phyloP scores from a whole-genome alignment of 2,797 vertebrate genomes.

The Epinephelus coioides region DNA sequence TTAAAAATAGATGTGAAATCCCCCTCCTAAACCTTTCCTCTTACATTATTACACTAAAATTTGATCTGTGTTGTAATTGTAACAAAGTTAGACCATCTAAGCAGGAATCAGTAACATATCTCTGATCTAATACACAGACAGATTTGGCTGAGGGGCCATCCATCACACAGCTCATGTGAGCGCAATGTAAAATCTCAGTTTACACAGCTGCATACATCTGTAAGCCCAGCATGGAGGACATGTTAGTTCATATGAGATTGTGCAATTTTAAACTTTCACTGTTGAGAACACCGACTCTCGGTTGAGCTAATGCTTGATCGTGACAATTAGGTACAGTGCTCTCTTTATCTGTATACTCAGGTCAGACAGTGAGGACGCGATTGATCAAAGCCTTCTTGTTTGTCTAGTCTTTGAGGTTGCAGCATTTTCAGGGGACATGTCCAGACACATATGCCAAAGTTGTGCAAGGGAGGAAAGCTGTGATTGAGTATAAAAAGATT shows the following conservation, averaged over 20 bases:
- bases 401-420: slow-evolving; percentile 47
- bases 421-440: slow-evolving; percentile 38
- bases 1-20: neutral
- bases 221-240: neutral
- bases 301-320: neutral
- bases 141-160: neutral
- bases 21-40: neutral
- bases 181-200: slow-evolving; percentile 39
- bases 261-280: slow-evolving; percentile 22
- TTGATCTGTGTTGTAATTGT: neutral
- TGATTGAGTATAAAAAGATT: neutral
- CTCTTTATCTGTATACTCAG: slow-evolving; percentile 4
- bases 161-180: neutral
- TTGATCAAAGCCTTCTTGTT: slow-evolving; percentile 55
- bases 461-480: slow-evolving; percentile 6
- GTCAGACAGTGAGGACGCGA: slow-evolving; percentile 13
- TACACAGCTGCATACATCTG: slow-evolving; percentile 60
- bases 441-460: slow-evolving; percentile 8
- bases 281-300: neutral
- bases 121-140: neutral
- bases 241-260: neutral
- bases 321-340: neutral
- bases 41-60: neutral
- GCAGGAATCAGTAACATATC: neutral
- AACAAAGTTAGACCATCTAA: neutral